Conservation (phyloP, 2,888 invertebrate species). For the Eilema sororculum region DNA sequence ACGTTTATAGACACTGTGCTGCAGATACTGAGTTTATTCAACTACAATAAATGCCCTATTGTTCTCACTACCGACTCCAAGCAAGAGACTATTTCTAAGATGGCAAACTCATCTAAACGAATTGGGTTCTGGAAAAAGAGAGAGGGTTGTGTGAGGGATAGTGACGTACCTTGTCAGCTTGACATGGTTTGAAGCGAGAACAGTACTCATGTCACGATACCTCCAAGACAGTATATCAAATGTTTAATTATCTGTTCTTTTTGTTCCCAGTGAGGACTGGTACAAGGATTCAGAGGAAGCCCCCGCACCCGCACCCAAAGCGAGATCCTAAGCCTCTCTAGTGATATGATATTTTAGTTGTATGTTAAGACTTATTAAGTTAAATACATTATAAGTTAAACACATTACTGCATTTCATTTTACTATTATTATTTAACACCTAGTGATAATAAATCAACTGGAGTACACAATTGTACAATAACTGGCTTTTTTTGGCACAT, state of each 20-base stretch:
- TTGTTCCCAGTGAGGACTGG: conserved; percentile 92
- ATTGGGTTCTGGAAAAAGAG: too few relatives aligned
- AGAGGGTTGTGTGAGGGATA: too few relatives aligned
- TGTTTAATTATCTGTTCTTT: conserved; percentile 19
- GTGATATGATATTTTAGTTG: conserved; percentile 77
- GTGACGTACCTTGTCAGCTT: too few relatives aligned
- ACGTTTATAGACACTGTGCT: too few relatives aligned
- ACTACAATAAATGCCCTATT: too few relatives aligned
- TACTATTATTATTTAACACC: not conserved
- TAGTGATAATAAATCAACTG: not conserved
- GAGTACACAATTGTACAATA: too few relatives aligned
- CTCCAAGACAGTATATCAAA: not conserved
- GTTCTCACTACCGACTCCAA: too few relatives aligned
- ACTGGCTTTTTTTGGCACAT: too few relatives aligned
- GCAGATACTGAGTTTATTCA: too few relatives aligned
- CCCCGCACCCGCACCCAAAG: conserved; percentile 76
- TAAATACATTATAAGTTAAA: conserved; percentile 82
- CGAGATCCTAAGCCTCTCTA: conserved; percentile 75
- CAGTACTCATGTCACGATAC: not conserved
- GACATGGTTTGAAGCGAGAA: too few relatives aligned
- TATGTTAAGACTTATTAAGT: conserved; percentile 84
- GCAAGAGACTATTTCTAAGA: too few relatives aligned
- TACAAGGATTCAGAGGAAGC: conserved; percentile 93
- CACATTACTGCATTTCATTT: conserved; percentile 22
- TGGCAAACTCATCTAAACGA: too few relatives aligned